Evolutionary conservation across 2,113 vertebrate genomes (phyloP).

Genomic region (chimpanzee (Pan troglodytes)): NHGRI_mPanTro3-v2.1_pri NC_072413.2:94994501-94995000

Average conservation of each 20-base stretch:
- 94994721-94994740: rapidly evolving
- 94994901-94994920: background rate
- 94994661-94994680: rapidly evolving
- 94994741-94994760: rapidly evolving
- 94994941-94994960: background rate
- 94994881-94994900: background rate
- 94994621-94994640: rapidly evolving
- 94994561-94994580: background rate
- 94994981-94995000: background rate
- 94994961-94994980: background rate
- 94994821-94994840: rapidly evolving
- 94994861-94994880: background rate
- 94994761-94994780: background rate
- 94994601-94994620: background rate
- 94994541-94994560: background rate
- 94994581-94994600: background rate
- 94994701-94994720: background rate
- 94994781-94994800: background rate
- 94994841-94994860: background rate
- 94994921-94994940: background rate
- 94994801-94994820: rapidly evolving
- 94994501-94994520: background rate
- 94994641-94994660: rapidly evolving
- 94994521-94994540: background rate
- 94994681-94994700: rapidly evolving